These are phyloP conservation scores for Drosophila pectinifera DNA, from an alignment of 1,140 invertebrate genomes.

Conservation along the genomic window DNA sequence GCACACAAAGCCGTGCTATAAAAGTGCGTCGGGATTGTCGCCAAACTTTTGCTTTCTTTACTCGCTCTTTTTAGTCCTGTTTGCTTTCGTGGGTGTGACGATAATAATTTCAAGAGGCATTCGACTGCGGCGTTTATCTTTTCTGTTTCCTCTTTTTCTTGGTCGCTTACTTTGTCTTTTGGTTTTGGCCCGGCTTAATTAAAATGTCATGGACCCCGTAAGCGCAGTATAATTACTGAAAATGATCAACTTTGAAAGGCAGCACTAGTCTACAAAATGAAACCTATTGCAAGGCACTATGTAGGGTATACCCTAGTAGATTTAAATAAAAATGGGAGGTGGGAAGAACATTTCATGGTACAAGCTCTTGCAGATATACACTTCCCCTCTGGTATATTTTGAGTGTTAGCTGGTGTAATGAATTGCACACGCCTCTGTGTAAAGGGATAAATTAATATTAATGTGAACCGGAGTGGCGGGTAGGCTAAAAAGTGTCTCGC, in stretches of 20 bases:
- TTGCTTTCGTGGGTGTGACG: conserved; percentile 49
- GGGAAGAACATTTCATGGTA: no score
- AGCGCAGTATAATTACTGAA: conserved; percentile 58
- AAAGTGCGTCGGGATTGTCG: conserved; percentile 76
- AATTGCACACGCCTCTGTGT: conserved; percentile 11
- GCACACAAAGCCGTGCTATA: conserved; percentile 58
- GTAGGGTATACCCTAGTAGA: background rate
- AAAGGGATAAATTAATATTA: conserved; percentile 74
- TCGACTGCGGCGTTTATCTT: conserved; percentile 34
- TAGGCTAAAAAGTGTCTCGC: conserved; percentile 47
- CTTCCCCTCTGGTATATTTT: background rate
- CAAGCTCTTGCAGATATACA: background rate
- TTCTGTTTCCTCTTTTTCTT: conserved; percentile 17
- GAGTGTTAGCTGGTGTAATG: conserved; percentile 1
- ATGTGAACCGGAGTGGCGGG: conserved; percentile 40
- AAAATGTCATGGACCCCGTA: conserved; percentile 60
- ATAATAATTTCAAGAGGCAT: conserved; percentile 54
- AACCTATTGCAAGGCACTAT: no score
- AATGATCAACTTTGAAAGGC: conserved; percentile 56
- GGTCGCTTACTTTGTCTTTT: conserved; percentile 18
- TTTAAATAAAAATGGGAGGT: background rate
- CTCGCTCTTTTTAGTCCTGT: conserved; percentile 8
- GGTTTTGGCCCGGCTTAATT: conserved; percentile 54
- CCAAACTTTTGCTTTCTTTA: conserved; percentile 75
- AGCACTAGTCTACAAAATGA: conserved; percentile 9